These are phyloP conservation scores for Danio choprae DNA, from an alignment of 2,797 vertebrate species.

Conservation along the genomic window DNA sequence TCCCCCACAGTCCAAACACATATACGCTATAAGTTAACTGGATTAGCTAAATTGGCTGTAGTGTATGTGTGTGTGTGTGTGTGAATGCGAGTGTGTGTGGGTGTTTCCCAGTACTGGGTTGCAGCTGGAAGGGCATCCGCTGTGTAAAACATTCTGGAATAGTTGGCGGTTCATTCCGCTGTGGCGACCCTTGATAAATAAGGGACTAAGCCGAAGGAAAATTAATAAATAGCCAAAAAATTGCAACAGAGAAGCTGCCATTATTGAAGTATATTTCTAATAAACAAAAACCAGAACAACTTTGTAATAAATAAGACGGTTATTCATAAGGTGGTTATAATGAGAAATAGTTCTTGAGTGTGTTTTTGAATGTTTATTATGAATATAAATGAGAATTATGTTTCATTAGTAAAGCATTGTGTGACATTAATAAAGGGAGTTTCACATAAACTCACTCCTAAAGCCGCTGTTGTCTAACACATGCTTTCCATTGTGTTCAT, in stretches of 20 bases:
- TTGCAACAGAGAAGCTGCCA: neutral
- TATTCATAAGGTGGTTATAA: neutral
- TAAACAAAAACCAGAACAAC: neutral
- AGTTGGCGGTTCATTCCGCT: too few relatives aligned
- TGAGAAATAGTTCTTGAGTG: conserved; percentile 26
- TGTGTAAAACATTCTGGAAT: too few relatives aligned
- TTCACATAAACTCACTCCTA: neutral
- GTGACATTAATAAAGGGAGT: conserved; percentile 29
- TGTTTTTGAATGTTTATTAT: conserved; percentile 24
- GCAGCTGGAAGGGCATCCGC: too few relatives aligned
- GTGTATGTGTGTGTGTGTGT: too few relatives aligned
- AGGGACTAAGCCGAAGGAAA: too few relatives aligned
- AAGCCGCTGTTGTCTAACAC: neutral
- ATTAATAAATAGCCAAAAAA: too few relatives aligned
- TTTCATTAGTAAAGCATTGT: neutral
- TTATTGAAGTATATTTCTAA: neutral
- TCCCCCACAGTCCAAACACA: too few relatives aligned
- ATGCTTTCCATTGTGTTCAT: neutral
- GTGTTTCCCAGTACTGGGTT: too few relatives aligned
- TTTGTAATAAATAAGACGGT: neutral
- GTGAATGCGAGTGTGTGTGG: too few relatives aligned
- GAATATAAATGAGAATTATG: conserved; percentile 40
- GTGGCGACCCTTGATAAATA: too few relatives aligned
- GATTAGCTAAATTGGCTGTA: too few relatives aligned
- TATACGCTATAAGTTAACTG: too few relatives aligned